Evolutionary conservation across 2,888 invertebrate genomes (phyloP).

Genomic region (Ctenicera cuprea): DNA sequence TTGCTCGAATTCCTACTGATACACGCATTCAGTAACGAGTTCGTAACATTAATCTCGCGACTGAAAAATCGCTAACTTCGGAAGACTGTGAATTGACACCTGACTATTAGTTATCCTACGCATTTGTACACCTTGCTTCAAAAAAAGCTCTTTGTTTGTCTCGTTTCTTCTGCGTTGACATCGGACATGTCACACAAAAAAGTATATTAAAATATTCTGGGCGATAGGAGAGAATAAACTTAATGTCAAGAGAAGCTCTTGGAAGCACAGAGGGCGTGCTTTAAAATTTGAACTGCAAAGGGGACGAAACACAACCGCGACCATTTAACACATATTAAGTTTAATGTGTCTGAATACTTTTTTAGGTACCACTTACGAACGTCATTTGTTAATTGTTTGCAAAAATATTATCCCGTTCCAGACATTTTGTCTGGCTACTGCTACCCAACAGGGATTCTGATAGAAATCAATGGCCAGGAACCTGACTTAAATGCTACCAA

Average conservation of each 20-base stretch:
- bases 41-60: constrained; percentile 32
- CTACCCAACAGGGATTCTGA: too few relatives aligned
- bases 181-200: neutral
- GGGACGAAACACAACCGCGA: constrained; percentile 23
- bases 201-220: neutral
- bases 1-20: constrained; percentile 16
- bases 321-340: constrained; percentile 45
- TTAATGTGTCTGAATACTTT: constrained; percentile 42
- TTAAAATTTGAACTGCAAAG: constrained; percentile 30
- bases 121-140: constrained; percentile 24
- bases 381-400: too few relatives aligned
- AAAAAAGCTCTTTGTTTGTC: constrained; percentile 25
- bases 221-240: neutral
- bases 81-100: constrained; percentile 31
- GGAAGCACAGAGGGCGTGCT: neutral
- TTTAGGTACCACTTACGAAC: constrained; percentile 1
- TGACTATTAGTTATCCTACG: constrained; percentile 32
- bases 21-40: constrained; percentile 30
- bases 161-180: constrained; percentile 5
- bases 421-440: too few relatives aligned
- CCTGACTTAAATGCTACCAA: too few relatives aligned
- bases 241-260: neutral
- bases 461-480: too few relatives aligned
- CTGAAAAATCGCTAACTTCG: constrained; percentile 3
- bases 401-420: too few relatives aligned